Evolutionary conservation across 2,888 invertebrate species (phyloP).

Genomic region (Drosophila affinis): DNA sequence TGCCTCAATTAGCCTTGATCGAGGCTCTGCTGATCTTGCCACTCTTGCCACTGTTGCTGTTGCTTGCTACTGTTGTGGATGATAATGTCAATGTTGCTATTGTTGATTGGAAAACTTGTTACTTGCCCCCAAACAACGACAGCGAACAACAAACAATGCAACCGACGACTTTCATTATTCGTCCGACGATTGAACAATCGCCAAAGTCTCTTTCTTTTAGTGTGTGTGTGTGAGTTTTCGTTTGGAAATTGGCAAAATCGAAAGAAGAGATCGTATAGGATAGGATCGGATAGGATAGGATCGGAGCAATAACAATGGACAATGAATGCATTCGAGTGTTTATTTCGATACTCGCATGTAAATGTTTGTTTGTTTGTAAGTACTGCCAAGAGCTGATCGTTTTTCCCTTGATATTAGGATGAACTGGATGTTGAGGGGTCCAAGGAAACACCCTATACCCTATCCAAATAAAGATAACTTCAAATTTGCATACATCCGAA

Average conservation of each 20-base stretch:
- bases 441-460: not conserved
- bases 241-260: conserved; percentile 57
- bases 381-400: not conserved
- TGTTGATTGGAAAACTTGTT: conserved; percentile 61
- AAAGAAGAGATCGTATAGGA: conserved; percentile 47
- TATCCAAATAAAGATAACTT: not conserved
- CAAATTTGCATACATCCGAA: not conserved
- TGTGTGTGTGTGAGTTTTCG: conserved; percentile 24
- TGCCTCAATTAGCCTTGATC: conserved; percentile 5
- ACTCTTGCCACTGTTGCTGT: conserved; percentile 1
- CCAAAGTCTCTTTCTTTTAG: conserved; percentile 10
- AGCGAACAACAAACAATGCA: conserved; percentile 10
- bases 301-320: conserved; percentile 28
- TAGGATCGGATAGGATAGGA: conserved; percentile 25
- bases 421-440: not conserved
- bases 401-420: not conserved
- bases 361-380: not conserved
- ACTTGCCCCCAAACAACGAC: conserved; percentile 10
- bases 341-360: not conserved
- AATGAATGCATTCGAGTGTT: not conserved
- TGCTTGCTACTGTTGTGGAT: conserved; percentile 6
- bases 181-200: conserved; percentile 64
- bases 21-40: not conserved
- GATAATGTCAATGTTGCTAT: conserved; percentile 8
- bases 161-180: conserved; percentile 70